phyloP scores from a whole-genome alignment of 1,140 invertebrate species.

The Macrobrachium nipponense region DNA sequence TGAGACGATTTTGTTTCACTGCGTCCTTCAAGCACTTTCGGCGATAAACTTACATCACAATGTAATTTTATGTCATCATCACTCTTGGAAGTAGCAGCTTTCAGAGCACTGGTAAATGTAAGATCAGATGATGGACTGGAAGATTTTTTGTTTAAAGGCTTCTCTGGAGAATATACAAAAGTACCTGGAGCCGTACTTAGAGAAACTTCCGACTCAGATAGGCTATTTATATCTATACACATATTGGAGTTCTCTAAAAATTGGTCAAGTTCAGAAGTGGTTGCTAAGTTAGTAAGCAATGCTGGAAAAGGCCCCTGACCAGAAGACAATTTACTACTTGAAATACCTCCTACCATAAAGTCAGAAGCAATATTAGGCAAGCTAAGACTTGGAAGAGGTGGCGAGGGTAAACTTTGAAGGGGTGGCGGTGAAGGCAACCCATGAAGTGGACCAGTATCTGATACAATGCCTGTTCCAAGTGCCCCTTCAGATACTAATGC shows the following conservation, averaged over 20 bases:
- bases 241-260: slow-evolving; percentile 64
- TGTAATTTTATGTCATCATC: slow-evolving; percentile 33
- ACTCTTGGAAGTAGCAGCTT: slow-evolving; percentile 56
- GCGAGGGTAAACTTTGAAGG: too few species aligned
- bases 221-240: slow-evolving; percentile 63
- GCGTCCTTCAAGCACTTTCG: neutral
- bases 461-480: slow-evolving; percentile 39
- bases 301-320: slow-evolving; percentile 34
- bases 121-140: slow-evolving; percentile 50
- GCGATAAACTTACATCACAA: neutral
- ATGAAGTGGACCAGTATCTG: slow-evolving; percentile 42
- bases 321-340: slow-evolving; percentile 35
- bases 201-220: slow-evolving; percentile 62
- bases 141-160: slow-evolving; percentile 40
- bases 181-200: slow-evolving; percentile 43
- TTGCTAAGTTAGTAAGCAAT: slow-evolving; percentile 45
- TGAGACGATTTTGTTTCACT: too few species aligned
- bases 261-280: slow-evolving; percentile 54
- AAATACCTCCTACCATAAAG: slow-evolving; percentile 38
- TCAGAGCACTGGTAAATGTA: slow-evolving; percentile 60
- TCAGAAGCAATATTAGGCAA: slow-evolving; percentile 49
- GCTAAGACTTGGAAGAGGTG: slow-evolving; percentile 43
- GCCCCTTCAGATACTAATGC: slow-evolving; percentile 36
- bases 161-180: slow-evolving; percentile 57
- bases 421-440: slow-evolving; percentile 33